Percentiles rank a stretch among this genome's conserved stretches.
phyloP scores from a whole-genome alignment of 2,797 vertebrate genomes.

The Tarsius wallacei region DNA sequence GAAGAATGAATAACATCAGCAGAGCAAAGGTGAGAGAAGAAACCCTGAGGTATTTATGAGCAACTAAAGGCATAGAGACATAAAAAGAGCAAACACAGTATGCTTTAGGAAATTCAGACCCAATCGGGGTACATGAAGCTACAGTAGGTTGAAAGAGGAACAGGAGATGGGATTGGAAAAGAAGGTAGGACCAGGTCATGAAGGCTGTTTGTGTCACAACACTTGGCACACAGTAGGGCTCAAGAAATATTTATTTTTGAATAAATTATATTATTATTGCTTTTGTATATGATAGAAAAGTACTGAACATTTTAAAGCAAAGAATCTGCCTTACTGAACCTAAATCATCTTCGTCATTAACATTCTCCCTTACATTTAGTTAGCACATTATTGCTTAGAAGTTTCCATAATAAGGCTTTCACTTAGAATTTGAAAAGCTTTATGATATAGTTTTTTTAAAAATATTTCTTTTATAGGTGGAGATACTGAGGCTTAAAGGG shows the following conservation, averaged over 20 bases:
- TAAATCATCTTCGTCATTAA: neutral
- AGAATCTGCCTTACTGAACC: neutral
- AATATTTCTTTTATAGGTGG: neutral
- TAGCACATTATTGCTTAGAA: neutral
- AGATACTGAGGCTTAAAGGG: neutral
- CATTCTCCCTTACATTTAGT: neutral
- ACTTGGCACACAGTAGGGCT: neutral
- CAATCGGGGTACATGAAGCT: neutral
- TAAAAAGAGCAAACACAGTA: neutral
- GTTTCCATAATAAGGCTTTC: neutral
- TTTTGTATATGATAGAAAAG: neutral
- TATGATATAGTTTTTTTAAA: neutral
- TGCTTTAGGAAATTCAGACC: neutral
- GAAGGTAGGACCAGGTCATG: neutral
- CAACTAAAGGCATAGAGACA: constrained; percentile 5
- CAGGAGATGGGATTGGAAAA: neutral
- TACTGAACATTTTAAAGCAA: neutral
- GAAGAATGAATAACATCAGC: neutral
- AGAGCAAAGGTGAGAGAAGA: neutral
- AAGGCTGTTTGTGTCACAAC: neutral
- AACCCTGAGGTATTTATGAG: neutral
- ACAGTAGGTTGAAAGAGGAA: neutral
- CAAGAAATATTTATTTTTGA: constrained; percentile 23
- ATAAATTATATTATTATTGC: neutral
- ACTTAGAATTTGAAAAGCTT: neutral